These are phyloP conservation scores for Bombus polaris DNA, from an alignment of 1,140 invertebrate species.

Conservation along the genomic window DNA sequence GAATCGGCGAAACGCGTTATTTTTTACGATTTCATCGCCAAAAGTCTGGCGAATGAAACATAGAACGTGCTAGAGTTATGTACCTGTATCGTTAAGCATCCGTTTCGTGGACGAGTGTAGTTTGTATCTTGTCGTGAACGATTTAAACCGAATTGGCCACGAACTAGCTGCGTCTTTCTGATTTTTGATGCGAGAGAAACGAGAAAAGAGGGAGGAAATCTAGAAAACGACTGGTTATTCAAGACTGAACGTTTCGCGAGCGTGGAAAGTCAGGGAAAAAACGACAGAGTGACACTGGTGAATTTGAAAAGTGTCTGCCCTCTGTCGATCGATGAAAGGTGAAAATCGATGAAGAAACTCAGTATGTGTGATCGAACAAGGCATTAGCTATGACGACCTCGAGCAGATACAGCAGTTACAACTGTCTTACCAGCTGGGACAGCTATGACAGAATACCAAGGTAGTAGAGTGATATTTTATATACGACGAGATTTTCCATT, in stretches of 20 bases:
- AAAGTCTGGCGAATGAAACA: background rate
- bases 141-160: background rate
- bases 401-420: slow-evolving; percentile 92
- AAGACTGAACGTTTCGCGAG: background rate
- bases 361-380: slow-evolving; percentile 48
- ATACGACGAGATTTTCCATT: slow-evolving; percentile 2
- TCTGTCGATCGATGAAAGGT: background rate
- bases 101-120: slow-evolving; percentile 5
- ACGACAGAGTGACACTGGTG: background rate
- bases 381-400: slow-evolving; percentile 86
- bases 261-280: background rate
- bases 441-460: slow-evolving; percentile 94
- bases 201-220: too few relatives aligned
- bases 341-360: slow-evolving; percentile 16
- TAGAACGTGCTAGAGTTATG: background rate
- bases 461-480: slow-evolving; percentile 81
- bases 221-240: background rate
- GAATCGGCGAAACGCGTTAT: slow-evolving; percentile 34
- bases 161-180: background rate
- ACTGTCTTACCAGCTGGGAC: slow-evolving; percentile 94
- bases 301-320: background rate
- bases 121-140: slow-evolving; percentile 11
- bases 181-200: too few relatives aligned
- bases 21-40: slow-evolving; percentile 63
- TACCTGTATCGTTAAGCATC: slow-evolving; percentile 2